Conservation (phyloP, 2,888 invertebrate genomes). For the Bhutanitis thaidina region DNA sequence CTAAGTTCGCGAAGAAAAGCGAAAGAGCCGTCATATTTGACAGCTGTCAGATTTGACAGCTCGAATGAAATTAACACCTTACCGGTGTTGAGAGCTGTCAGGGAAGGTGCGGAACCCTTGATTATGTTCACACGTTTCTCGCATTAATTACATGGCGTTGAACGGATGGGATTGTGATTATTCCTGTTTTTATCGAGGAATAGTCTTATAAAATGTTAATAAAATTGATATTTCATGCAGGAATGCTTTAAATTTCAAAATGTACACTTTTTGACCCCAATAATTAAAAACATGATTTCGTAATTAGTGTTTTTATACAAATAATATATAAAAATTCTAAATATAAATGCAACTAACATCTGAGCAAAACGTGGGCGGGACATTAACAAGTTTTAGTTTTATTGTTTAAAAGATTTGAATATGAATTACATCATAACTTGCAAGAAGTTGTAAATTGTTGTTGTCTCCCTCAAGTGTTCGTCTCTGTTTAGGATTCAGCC, state of each 20-base stretch:
- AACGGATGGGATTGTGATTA: conserved; percentile 17
- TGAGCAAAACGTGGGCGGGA: no score
- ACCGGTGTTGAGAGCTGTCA: conserved; percentile 48
- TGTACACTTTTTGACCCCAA: neutral
- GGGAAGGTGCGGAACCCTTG: conserved; percentile 52
- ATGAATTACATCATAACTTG: no score
- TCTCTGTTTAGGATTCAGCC: no score
- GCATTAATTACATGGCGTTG: conserved; percentile 64
- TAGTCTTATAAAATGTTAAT: neutral
- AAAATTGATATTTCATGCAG: neutral
- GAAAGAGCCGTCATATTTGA: conserved; percentile 41
- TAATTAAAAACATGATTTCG: conserved; percentile 3
- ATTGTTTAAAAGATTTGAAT: no score
- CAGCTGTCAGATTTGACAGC: conserved; percentile 57
- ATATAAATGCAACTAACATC: no score
- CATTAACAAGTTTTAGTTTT: no score
- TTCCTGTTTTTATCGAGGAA: neutral
- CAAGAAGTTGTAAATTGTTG: no score
- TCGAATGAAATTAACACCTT: conserved; percentile 55
- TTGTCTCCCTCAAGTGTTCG: no score
- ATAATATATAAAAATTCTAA: no score
- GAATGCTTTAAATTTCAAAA: neutral
- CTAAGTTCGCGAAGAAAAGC: conserved; percentile 43
- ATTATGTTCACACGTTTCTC: conserved; percentile 65
- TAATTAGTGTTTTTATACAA: neutral